Percentiles rank a stretch among this genome's conserved stretches.
Conservation (phyloP, 2,113 vertebrate genomes). For the Opisthocomus hoazin region DNA sequence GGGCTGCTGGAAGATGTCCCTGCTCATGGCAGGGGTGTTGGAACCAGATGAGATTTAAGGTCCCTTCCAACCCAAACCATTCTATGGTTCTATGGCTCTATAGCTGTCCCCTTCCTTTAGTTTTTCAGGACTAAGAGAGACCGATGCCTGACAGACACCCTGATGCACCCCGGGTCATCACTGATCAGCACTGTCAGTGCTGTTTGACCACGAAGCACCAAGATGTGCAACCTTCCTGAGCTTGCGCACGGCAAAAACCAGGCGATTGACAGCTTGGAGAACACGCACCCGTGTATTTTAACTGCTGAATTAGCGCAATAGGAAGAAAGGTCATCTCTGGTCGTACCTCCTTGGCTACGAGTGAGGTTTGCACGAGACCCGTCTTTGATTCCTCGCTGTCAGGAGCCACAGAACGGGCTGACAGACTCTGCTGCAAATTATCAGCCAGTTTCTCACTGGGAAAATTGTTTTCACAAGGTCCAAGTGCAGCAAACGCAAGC, state of each 20-base stretch:
- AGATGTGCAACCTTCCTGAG: not conserved
- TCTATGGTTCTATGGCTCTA: too few species aligned
- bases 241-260: not conserved
- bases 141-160: not conserved
- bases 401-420: not conserved
- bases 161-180: accelerated
- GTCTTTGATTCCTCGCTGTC: not conserved
- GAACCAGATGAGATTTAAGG: too few species aligned
- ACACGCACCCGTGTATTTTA: not conserved
- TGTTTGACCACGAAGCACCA: not conserved
- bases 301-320: not conserved
- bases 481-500: constrained; percentile 7
- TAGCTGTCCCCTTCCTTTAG: not conserved
- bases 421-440: not conserved
- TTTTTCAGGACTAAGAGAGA: not conserved
- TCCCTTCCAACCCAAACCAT: too few species aligned
- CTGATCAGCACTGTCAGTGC: not conserved
- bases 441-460: not conserved
- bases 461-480: constrained; percentile 6
- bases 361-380: not conserved
- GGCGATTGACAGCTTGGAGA: not conserved
- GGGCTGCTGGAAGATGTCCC: too few species aligned
- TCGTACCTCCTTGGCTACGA: not conserved
- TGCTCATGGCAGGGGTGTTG: too few species aligned
- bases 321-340: not conserved